Evolutionary conservation across 2,113 vertebrate genomes (phyloP), one percentile per base, ranked within the genome.

Genomic region (Marmota monax): DNA sequence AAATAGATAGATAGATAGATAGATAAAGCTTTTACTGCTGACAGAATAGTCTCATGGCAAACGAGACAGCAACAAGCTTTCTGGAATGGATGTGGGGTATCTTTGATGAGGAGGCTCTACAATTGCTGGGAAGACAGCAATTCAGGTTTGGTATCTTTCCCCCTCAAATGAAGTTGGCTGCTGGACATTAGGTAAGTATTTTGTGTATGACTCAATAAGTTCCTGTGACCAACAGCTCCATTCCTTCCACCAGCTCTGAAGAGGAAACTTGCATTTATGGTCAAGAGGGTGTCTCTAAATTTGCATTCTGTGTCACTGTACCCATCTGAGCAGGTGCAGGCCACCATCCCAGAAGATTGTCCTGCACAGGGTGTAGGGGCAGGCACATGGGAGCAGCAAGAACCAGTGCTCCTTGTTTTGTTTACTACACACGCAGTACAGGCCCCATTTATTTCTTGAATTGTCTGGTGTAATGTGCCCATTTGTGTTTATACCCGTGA

Each of bases 271-370:
- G 27, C 14, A 32, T 0, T 32, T 77, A 29, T 45, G 12, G 29
- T 78, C n/a, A 88, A 73, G 56, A 20, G 23, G 80, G n/a, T 4
- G 5, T 63, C 14, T 39, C 11, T 51, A 74, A 34, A 3, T 17
- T 56, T 82, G 3, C 63, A 56, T 65, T 25, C 27, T 4, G 4
- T 53, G 63, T 34, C 32, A 48, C 27, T 32, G 5, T 12, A 53
- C 10, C 3, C 8, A 22, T 56, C 9, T 63, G 45, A 32, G 23
- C 4, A 77, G 61, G 2, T 16, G 1, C 14, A 79, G 0, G 1
- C n/a, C 32, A 61, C 13, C 23, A 17, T 37, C 25, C 20, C 17
- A 37, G 6, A 20, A 70, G n/a, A 51, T 25, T 51, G 13, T 22
- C 29, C 16, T 61, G 7, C n/a, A 11, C 12, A 23, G 2, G 3